Evolutionary conservation across 2,113 vertebrate genomes (phyloP), one percentile per base, ranked within the genome.

Genomic region (Scomber colias): DNA sequence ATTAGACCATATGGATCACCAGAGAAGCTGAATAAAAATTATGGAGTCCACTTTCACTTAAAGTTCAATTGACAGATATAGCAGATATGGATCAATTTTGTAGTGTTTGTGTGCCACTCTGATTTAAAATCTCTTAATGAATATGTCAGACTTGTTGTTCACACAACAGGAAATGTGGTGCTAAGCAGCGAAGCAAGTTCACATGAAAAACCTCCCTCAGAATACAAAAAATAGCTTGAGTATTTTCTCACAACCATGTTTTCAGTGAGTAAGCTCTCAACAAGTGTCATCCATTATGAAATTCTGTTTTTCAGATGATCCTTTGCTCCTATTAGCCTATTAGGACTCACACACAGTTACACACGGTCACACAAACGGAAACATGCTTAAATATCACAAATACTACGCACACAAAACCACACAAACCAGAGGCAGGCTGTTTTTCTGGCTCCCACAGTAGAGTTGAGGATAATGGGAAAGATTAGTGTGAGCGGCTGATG

Each of bases 401-500:
- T 40, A 16, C 50, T n/a, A 35, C 35, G 59, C 69, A 48, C 51
- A 72, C 53, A 68, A 31, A 78, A 61, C n/a, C 46, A 68, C 65
- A 74, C 17, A 24, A 66, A 69, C 21, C 30, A 11, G 75, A 49
- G 55, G 21, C 64, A 64, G 67, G 68, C 79, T 93, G 91, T 90
- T 90, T 89, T 87, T 85, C 60, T 76, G 73, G 51, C 73, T 89
- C 71, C 81, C 89, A 69, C 80, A 71, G 70, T 85, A 80, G 81
- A 85, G 71, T 85, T 53, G 75, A 76, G 79, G 81, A 90, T 94
- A 94, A 94, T 94, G 90, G 87, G 80, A 66, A 90, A 88, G 85
- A 94, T 94, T 94, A 91, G 90, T 82, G 77, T 77, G 88, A 93
- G 90, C 87, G 85, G 86, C 90, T 84, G 92, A 85, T 86, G 84